Evolutionary conservation across 2,113 vertebrate species (phyloP).

Genomic region (Oreotrochilus melanogaster): DNA sequence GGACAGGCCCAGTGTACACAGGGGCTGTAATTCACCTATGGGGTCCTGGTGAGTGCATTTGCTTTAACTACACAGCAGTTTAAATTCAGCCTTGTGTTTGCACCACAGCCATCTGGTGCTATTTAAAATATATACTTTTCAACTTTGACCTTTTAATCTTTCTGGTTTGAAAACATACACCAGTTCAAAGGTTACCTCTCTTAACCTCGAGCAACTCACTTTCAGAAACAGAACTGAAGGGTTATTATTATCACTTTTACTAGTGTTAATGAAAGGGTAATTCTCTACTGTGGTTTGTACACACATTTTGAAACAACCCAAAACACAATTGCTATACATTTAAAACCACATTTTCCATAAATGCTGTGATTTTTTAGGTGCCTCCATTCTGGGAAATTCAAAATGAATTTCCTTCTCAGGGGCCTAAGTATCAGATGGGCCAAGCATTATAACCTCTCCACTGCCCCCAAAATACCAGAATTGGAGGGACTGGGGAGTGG

Average conservation of each 20-base stretch:
- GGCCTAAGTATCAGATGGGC: constrained; percentile 30
- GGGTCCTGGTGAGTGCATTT: not conserved
- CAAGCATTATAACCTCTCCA: not conserved
- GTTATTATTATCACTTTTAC: constrained; percentile 46
- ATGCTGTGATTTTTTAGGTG: not conserved
- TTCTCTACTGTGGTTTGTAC: constrained; percentile 34
- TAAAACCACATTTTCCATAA: not conserved
- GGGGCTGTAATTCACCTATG: constrained; percentile 24
- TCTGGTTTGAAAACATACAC: constrained; percentile 56
- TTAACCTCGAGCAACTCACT: constrained; percentile 39
- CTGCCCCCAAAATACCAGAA: constrained; percentile 27
- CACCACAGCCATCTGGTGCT: constrained; percentile 34
- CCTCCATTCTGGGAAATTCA: not conserved
- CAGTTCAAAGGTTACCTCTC: constrained; percentile 57
- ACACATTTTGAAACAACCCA: constrained; percentile 18
- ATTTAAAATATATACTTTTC: constrained; percentile 67
- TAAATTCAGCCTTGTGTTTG: constrained; percentile 24
- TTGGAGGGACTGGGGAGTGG: not conserved
- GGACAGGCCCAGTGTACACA: not conserved
- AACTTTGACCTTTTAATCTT: constrained; percentile 61
- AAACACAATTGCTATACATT: not conserved
- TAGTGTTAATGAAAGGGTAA: constrained; percentile 28
- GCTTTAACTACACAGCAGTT: not conserved
- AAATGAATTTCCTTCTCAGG: not conserved
- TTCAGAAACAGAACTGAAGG: constrained; percentile 15